phyloP scores from a whole-genome alignment of 2,888 invertebrate genomes.

The Crocallis elinguaria region DNA sequence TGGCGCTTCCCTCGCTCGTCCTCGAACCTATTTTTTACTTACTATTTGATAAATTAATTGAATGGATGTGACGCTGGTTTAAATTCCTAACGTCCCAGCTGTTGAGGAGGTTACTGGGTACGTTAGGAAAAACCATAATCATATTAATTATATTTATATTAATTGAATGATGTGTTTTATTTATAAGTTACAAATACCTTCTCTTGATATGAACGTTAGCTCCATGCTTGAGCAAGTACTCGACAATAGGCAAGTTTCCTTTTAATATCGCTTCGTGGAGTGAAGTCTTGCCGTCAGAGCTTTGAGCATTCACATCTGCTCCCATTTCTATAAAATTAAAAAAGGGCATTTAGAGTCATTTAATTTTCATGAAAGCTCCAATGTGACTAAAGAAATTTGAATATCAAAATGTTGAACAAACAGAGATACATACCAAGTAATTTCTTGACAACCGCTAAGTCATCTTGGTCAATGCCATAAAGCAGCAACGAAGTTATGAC shows the following conservation, averaged over 20 bases:
- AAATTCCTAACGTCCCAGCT: not conserved
- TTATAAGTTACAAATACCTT: slow-evolving; percentile 57
- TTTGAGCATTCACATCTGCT: slow-evolving; percentile 89
- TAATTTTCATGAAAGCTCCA: no score
- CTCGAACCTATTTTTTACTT: no score
- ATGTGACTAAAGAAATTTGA: no score
- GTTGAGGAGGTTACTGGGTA: no score
- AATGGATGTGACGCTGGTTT: no score
- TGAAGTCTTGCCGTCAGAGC: slow-evolving; percentile 91
- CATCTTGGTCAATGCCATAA: slow-evolving; percentile 70
- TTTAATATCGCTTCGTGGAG: slow-evolving; percentile 92
- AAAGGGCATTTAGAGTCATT: not conserved
- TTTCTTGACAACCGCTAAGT: slow-evolving; percentile 63
- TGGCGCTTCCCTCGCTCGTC: no score
- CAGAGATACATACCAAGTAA: slow-evolving; percentile 64
- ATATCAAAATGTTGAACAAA: not conserved
- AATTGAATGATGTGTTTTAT: not conserved
- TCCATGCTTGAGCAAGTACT: slow-evolving; percentile 90
- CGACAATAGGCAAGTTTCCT: slow-evolving; percentile 88
- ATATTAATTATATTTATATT: no score
- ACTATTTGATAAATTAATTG: no score
- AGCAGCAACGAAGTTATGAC: slow-evolving; percentile 70
- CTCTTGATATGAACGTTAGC: slow-evolving; percentile 93
- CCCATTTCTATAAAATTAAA: slow-evolving; percentile 79
- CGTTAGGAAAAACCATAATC: no score